These are phyloP conservation scores for Lasiommata megera DNA, from an alignment of 2,888 invertebrate genomes.

Conservation along the genomic window DNA sequence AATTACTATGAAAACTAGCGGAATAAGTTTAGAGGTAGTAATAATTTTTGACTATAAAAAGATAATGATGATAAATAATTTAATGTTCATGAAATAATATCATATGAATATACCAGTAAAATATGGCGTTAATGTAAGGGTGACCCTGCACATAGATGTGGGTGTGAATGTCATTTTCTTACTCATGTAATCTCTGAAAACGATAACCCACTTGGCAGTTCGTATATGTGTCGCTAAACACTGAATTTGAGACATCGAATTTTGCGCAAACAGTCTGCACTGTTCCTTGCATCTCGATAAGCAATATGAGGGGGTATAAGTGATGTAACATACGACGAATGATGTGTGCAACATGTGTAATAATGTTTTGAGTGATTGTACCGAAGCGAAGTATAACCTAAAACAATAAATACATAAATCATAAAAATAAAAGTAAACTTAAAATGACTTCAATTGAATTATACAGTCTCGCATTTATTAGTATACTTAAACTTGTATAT, in stretches of 20 bases:
- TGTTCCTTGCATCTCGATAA: slow-evolving; percentile 54
- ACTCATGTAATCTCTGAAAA: slow-evolving; percentile 69
- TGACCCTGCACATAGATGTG: slow-evolving; percentile 70
- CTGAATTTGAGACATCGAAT: slow-evolving; percentile 47
- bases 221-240: slow-evolving; percentile 45
- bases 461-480: too few relatives aligned
- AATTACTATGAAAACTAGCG: neutral
- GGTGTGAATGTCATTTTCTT: slow-evolving; percentile 72
- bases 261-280: slow-evolving; percentile 45
- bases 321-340: slow-evolving; percentile 54
- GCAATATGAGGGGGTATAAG: slow-evolving; percentile 49
- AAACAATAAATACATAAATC: slow-evolving; percentile 60
- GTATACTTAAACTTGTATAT: too few relatives aligned
- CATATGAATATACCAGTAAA: slow-evolving; percentile 68
- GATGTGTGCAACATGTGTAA: slow-evolving; percentile 56
- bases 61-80: neutral
- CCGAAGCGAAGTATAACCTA: slow-evolving; percentile 75
- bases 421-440: slow-evolving; percentile 1
- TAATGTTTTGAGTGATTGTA: slow-evolving; percentile 56
- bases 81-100: slow-evolving; percentile 5
- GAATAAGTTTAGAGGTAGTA: slow-evolving; percentile 11
- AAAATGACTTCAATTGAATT: too few relatives aligned
- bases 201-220: slow-evolving; percentile 59
- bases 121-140: slow-evolving; percentile 66
- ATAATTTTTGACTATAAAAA: neutral